phyloP scores from a whole-genome alignment of 2,888 invertebrate species.

The Cephus sareptanus region DNA sequence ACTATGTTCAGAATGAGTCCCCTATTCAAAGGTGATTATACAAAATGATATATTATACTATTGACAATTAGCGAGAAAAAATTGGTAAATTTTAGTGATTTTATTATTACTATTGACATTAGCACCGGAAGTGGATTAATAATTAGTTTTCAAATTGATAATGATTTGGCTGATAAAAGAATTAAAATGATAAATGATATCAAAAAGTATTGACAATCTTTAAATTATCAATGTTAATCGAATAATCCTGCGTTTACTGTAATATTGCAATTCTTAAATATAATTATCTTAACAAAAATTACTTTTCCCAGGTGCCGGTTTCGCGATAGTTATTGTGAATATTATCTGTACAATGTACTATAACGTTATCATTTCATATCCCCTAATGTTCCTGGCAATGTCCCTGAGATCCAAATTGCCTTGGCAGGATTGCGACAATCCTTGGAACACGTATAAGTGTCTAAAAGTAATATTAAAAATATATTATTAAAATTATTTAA shows the following conservation, averaged over 20 bases:
- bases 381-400: conserved; percentile 81
- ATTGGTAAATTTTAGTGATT: neutral
- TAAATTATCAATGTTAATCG: neutral
- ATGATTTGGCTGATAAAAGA: too few relatives aligned
- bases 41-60: neutral
- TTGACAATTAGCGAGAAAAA: too few relatives aligned
- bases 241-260: neutral
- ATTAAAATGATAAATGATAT: too few relatives aligned
- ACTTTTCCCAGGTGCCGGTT: conserved; percentile 80
- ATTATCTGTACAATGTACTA: conserved; percentile 86
- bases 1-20: conserved; percentile 85
- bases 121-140: too few relatives aligned
- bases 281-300: conserved; percentile 14
- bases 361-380: conserved; percentile 87
- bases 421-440: conserved; percentile 81
- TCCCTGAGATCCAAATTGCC: conserved; percentile 76
- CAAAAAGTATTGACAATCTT: too few relatives aligned
- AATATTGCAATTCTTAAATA: neutral
- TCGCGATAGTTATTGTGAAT: conserved; percentile 84
- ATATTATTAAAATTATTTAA: neutral
- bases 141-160: too few relatives aligned
- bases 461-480: conserved; percentile 67
- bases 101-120: neutral
- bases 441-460: conserved; percentile 86
- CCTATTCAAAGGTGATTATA: conserved; percentile 81